Evolutionary conservation across 35 echinoderm and acorn worm genomes (phyloP).

Genomic region (Ophiothrix spiculata): DNA sequence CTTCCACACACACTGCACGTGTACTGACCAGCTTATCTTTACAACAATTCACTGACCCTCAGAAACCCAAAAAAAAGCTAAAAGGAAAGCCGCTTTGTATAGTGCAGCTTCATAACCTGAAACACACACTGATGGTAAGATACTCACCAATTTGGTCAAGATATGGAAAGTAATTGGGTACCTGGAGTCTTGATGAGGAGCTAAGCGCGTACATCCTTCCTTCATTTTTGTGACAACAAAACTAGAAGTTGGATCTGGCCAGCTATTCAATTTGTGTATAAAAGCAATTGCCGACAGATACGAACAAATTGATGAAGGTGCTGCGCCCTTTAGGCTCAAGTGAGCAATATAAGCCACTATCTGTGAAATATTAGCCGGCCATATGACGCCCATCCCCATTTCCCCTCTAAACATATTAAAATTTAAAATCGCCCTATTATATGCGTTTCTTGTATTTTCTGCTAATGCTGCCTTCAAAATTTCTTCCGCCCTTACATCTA

Average conservation of each 20-base stretch:
- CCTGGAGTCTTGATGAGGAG: background rate
- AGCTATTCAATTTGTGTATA: background rate
- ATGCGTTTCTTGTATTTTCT: background rate
- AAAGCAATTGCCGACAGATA: background rate
- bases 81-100: background rate
- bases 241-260: constrained; percentile 1
- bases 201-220: background rate
- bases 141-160: background rate
- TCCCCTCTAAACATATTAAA: background rate
- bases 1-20: too few species aligned
- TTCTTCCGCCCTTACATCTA: background rate
- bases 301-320: constrained; percentile 12
- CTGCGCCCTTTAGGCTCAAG: background rate
- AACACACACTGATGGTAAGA: too few species aligned
- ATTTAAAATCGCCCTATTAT: background rate
- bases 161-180: background rate
- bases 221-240: constrained; percentile 14
- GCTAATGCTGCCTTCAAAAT: background rate
- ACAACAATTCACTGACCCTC: constrained; percentile 24
- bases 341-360: constrained; percentile 23
- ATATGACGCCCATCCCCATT: background rate
- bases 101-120: background rate
- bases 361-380: background rate
- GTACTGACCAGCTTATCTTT: too few species aligned
- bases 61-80: background rate